Percentiles rank a stretch among this genome's conserved stretches.
phyloP scores from a whole-genome alignment of 2,888 invertebrate genomes.

The Acrocyrtus sp. region DNA sequence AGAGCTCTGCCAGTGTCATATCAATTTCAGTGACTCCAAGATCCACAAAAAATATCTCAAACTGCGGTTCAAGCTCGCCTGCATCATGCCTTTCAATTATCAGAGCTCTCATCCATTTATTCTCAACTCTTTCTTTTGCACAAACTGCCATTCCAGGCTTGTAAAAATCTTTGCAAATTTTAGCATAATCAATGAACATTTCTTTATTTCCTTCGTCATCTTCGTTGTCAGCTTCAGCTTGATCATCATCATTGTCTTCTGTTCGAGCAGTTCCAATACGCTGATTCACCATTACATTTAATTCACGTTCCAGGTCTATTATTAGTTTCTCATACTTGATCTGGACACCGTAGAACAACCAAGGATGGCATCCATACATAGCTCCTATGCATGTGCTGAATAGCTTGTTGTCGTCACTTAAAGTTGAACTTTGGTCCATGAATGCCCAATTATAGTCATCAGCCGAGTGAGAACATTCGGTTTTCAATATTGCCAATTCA shows the following conservation, averaged over 20 bases:
- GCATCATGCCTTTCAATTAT: slow-evolving; percentile 1
- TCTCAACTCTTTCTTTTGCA: slow-evolving; percentile 28
- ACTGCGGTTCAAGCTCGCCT: slow-evolving; percentile 1
- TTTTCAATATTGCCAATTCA: neutral
- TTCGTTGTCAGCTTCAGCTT: too few relatives aligned
- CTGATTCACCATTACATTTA: slow-evolving; percentile 2
- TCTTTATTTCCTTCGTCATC: neutral
- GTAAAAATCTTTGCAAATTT: slow-evolving; percentile 21
- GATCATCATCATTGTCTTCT: too few relatives aligned
- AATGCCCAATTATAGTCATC: slow-evolving; percentile 41
- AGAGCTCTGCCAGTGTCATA: slow-evolving; percentile 16
- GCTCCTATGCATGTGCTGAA: slow-evolving; percentile 17
- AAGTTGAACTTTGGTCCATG: slow-evolving; percentile 2
- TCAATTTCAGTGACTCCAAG: slow-evolving; percentile 29
- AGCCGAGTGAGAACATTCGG: slow-evolving; percentile 23
- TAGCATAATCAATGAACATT: slow-evolving; percentile 9
- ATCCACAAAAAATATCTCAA: slow-evolving; percentile 49
- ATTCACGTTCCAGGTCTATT: slow-evolving; percentile 16
- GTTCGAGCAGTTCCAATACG: slow-evolving; percentile 2
- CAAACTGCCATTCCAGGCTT: slow-evolving; percentile 42
- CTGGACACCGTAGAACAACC: slow-evolving; percentile 35
- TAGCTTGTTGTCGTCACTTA: neutral
- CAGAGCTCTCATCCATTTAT: slow-evolving; percentile 38
- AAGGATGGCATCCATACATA: slow-evolving; percentile 32
- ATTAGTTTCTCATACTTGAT: slow-evolving; percentile 18